Conservation (phyloP, 1,140 invertebrate species). For the Aphaenogaster floridana region DNA sequence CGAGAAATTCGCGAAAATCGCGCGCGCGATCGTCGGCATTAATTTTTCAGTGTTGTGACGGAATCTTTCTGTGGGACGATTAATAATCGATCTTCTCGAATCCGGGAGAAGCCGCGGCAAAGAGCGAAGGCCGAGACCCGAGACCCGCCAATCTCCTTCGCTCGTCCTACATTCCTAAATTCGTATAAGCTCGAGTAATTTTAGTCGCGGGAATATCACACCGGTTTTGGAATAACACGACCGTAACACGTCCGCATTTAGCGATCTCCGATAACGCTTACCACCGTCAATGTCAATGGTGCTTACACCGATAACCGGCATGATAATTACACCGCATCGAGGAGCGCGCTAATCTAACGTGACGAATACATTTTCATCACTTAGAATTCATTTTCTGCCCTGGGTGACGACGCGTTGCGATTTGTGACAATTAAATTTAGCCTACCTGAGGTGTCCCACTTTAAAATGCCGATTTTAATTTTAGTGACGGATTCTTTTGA, state of each 20-base stretch:
- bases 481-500: neutral
- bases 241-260: slow-evolving; percentile 50
- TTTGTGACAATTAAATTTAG: slow-evolving; percentile 43
- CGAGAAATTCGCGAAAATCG: slow-evolving; percentile 18
- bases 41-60: slow-evolving; percentile 58
- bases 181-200: slow-evolving; percentile 52
- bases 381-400: slow-evolving; percentile 16
- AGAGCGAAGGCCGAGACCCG: slow-evolving; percentile 56
- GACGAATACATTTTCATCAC: slow-evolving; percentile 37
- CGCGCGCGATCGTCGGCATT: neutral
- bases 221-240: slow-evolving; percentile 30
- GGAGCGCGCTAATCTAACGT: slow-evolving; percentile 23
- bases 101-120: slow-evolving; percentile 16
- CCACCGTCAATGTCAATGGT: slow-evolving; percentile 53
- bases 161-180: slow-evolving; percentile 65
- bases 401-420: neutral
- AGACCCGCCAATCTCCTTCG: slow-evolving; percentile 29
- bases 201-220: slow-evolving; percentile 17
- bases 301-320: slow-evolving; percentile 43
- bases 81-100: slow-evolving; percentile 59
- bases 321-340: slow-evolving; percentile 4
- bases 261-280: slow-evolving; percentile 10
- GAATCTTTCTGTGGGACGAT: slow-evolving; percentile 32
- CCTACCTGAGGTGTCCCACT: slow-evolving; percentile 8
- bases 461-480: slow-evolving; percentile 41